Evolutionary conservation across 2,888 invertebrate genomes (phyloP), one percentile per base, ranked within the genome.

Genomic region (Syrista parreyssii): DNA sequence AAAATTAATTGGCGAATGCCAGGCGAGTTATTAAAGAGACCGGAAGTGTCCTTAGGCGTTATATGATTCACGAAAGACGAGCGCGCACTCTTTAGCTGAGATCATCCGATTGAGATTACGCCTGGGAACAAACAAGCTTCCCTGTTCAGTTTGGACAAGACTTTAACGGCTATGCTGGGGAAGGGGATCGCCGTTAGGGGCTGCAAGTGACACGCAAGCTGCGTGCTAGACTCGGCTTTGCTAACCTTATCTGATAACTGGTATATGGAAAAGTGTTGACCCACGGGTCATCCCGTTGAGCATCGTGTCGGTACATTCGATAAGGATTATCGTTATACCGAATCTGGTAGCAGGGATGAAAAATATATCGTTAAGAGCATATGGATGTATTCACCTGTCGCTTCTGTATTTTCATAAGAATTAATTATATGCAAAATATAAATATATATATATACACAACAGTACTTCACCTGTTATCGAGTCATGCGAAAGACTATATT

Each of bases 231-330:
- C 78, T 73, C 32, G 72, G 75, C 69, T 74, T 72, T 72, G 77
- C 23, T 73, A 78, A 75, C 78, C 78, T 83, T 86, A 86, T 86
- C 86, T 81, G 86, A 86, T 86, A 81, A 79, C 35, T 75, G 77
- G 68, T 71, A 74, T 69, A 78, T 77, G 80, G 69, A 55, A 74
- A 78, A 76, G 75, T 72, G 75, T 77, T 75, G 77, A 34, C 77
- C 69, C 68, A 55, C 71, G 12, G 71, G 71, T 71, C 23, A 55
- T 55, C 55, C 23, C 23, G 23, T 55, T 55, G 55, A 55, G 55
- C 55, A 55, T 23, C 55, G 23, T 55, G 55, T 55, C 55, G 55
- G 23, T 23, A 9, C 23, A 23, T 9, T 55, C 2, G 55, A 55
- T 9, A 23, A 55, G 55, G 55, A 55, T 55, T 55, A 55, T 55